Base-by-base conservation (phyloP, 2,113 vertebrate genomes). In the Ursus arctos region DNA sequence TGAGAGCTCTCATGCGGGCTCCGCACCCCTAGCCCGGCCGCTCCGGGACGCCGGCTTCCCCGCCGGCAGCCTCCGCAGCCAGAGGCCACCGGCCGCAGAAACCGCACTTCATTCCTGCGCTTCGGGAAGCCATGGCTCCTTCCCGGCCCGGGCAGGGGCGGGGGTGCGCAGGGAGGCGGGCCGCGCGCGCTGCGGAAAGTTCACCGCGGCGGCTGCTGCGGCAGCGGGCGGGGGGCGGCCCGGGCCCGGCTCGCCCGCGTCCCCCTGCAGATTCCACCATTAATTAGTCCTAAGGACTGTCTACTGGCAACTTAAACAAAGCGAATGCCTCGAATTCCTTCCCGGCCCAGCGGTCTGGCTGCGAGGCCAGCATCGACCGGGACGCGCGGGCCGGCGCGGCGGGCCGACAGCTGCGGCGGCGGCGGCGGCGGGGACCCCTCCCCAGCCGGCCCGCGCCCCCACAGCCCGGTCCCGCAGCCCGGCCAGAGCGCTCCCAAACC, bases 251-350 rank as follows among this genome's bases (percentile, higher is more conserved):
- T 71, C 57, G 74, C 79, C 87, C 82, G 94, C 83, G 92, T 97
- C 86, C 97, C 97, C 95, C 94, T 95, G 97, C 98, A 95, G 98
- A 98, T 97, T 98, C 98, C 98, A 98, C 96, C 97, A 97, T 97
- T 98, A 98, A 98, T 98, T 98, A 98, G 98, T 97, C 93, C 97
- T 88, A 59, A 93, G 95, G 96, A 98, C 98, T 97, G 95, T 97
- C 81, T 98, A 97, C 97, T 91, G 97, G 96, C 98, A 98, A 97
- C 98, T 96, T 95, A 98, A 98, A 99, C 99, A 99, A 99, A 99
- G 99, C 99, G 97, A 98, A 99, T 99, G 99, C 98, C 98, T 98
- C 96, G 57, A 95, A 98, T 98, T 98, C 99, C 98, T 98, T 97
- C 98, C 96, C 97, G 97, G 98, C 98, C 98, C 98, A 76, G 93